Evolutionary conservation across 2,797 vertebrate genomes (phyloP).

Genomic region (Spea hammondii): DNA sequence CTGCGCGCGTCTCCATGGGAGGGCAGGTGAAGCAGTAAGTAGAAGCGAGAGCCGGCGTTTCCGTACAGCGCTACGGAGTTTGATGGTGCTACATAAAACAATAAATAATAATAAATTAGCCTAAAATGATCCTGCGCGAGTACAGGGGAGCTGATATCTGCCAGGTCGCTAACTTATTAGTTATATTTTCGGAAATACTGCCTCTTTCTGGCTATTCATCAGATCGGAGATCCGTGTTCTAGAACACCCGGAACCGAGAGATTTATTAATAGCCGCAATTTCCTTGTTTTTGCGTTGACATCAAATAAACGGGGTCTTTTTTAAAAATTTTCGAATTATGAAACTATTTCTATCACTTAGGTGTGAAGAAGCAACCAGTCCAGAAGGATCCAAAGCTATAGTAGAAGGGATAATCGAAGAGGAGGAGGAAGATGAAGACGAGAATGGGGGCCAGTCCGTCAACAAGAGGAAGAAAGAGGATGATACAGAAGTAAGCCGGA

Average conservation of each 20-base stretch:
- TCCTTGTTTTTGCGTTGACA: no score
- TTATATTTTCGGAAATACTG: background rate
- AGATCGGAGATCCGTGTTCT: no score
- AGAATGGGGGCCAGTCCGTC: conserved; percentile 78
- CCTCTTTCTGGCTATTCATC: background rate
- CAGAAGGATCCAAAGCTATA: conserved; percentile 81
- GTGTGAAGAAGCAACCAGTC: conserved; percentile 84
- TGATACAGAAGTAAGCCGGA: conserved; percentile 79
- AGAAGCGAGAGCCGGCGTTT: background rate
- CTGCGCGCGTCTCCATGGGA: conserved; percentile 94
- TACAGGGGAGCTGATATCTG: no score
- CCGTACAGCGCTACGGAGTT: background rate
- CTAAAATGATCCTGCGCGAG: no score
- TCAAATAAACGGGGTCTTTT: no score
- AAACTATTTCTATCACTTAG: conserved; percentile 59
- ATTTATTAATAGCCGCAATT: no score
- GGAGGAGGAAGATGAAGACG: conserved; percentile 76
- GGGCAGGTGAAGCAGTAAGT: conserved; percentile 89
- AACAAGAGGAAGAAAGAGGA: conserved; percentile 94
- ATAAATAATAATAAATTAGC: no score
- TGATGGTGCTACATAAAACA: no score
- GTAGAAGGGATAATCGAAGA: conserved; percentile 92
- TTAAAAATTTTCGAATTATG: no score
- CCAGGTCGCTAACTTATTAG: no score
- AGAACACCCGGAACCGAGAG: no score